Conservation (phyloP, 2,888 invertebrate genomes). For the Himalopsyche japonica region DNA sequence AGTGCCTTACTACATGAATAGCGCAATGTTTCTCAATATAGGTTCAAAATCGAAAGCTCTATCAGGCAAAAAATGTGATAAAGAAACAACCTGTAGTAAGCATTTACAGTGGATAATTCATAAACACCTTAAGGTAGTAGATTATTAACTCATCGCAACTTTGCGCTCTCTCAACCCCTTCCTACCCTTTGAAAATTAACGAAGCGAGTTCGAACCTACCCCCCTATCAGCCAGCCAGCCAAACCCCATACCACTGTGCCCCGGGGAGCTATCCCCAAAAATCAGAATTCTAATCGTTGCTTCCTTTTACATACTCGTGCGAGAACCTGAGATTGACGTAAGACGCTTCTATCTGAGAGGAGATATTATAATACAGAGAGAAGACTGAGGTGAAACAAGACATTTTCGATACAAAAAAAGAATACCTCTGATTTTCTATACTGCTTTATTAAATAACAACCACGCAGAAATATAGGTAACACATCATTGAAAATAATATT, state of each 20-base stretch:
- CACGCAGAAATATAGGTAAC: no score
- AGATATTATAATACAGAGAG: slow-evolving; percentile 28
- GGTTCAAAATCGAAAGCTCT: neutral
- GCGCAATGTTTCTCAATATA: no score
- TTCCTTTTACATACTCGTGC: slow-evolving; percentile 21
- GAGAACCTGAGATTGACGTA: slow-evolving; percentile 33
- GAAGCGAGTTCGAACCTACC: slow-evolving; percentile 28
- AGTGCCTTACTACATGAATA: no score
- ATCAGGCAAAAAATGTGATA: neutral
- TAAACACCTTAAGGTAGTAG: slow-evolving; percentile 35
- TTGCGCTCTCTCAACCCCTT: slow-evolving; percentile 16
- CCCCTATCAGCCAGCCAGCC: neutral
- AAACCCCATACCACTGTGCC: slow-evolving; percentile 2
- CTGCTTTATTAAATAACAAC: no score
- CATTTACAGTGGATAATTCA: slow-evolving; percentile 22
- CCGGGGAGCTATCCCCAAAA: slow-evolving; percentile 24
- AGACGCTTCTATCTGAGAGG: slow-evolving; percentile 13
- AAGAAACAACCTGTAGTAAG: neutral
- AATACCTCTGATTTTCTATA: no score
- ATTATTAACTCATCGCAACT: slow-evolving; percentile 39
- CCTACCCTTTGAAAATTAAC: slow-evolving; percentile 39
- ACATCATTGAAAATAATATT: no score
- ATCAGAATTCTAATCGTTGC: slow-evolving; percentile 39
- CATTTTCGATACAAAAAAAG: neutral
- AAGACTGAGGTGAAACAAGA: neutral